phyloP scores from a whole-genome alignment of 2,888 invertebrate species.

The Clostera curtula region DNA sequence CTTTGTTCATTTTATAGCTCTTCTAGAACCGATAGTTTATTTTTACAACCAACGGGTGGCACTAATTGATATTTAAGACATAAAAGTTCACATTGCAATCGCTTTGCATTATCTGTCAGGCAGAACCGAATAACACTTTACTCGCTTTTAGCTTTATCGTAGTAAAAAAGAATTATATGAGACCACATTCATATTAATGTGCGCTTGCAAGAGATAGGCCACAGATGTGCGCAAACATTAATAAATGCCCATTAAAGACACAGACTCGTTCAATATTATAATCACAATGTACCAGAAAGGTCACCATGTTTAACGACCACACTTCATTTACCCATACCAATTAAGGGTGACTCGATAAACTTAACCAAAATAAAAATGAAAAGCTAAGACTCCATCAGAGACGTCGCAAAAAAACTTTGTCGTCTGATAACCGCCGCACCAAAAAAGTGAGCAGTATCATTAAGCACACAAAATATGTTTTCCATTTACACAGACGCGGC shows the following conservation, averaged over 20 bases:
- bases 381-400: conserved; percentile 37
- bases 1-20: too few species aligned
- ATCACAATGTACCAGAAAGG: conserved; percentile 35
- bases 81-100: too few species aligned
- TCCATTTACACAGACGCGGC: conserved; percentile 71
- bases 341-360: conserved; percentile 58
- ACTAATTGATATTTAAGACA: too few species aligned
- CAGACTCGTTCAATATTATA: conserved; percentile 20
- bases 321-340: conserved; percentile 52
- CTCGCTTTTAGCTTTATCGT: too few species aligned
- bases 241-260: conserved; percentile 22
- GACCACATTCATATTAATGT: conserved; percentile 5
- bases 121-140: too few species aligned
- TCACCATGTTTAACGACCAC: conserved; percentile 40
- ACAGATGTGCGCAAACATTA: conserved; percentile 18
- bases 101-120: too few species aligned
- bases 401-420: conserved; percentile 57
- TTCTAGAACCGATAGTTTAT: too few species aligned
- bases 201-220: conserved; percentile 11
- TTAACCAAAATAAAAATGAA: conserved; percentile 50
- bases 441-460: conserved; percentile 72
- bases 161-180: too few species aligned
- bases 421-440: conserved; percentile 59
- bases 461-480: conserved; percentile 75
- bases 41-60: too few species aligned